A percentile compares a stretch with the other conserved stretches of the same genome.
These are phyloP conservation scores for Sclerodermus sp. DNA, from an alignment of 2,888 invertebrate genomes.

Conservation along the genomic window DNA sequence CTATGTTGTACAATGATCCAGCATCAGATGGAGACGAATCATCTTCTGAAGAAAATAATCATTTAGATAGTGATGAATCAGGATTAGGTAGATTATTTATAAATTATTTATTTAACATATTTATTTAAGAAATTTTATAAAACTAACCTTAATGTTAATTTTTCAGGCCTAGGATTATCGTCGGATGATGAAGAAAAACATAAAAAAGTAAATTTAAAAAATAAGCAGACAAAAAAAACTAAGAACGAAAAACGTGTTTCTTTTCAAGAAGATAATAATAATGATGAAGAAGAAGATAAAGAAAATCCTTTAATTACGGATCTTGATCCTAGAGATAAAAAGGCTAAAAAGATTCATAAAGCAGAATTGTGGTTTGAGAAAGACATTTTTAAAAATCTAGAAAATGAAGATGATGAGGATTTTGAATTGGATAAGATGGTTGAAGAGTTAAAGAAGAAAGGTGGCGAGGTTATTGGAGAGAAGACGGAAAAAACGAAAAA, in stretches of 20 bases:
- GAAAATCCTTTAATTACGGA: slow-evolving; percentile 73
- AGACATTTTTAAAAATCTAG: slow-evolving; percentile 77
- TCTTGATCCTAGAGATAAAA: slow-evolving; percentile 74
- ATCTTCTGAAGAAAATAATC: slow-evolving; percentile 41
- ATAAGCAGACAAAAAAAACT: too few relatives aligned
- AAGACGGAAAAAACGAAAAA: slow-evolving; percentile 3
- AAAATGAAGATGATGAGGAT: slow-evolving; percentile 84
- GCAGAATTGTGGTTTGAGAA: slow-evolving; percentile 88
- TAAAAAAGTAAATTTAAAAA: too few relatives aligned
- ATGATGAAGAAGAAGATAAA: slow-evolving; percentile 19
- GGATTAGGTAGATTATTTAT: slow-evolving; percentile 36
- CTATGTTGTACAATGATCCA: too few relatives aligned
- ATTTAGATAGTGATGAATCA: slow-evolving; percentile 42
- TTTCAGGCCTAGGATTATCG: slow-evolving; percentile 67
- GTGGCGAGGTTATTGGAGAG: slow-evolving; percentile 60
- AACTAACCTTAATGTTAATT: not conserved
- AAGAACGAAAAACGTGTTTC: slow-evolving; percentile 4
- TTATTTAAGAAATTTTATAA: slow-evolving; percentile 23
- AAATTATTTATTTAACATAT: slow-evolving; percentile 6
- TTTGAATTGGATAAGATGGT: slow-evolving; percentile 81
- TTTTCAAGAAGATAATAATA: slow-evolving; percentile 2
- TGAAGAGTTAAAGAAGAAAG: slow-evolving; percentile 72
- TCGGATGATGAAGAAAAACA: slow-evolving; percentile 65
- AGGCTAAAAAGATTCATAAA: slow-evolving; percentile 73
- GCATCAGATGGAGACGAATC: too few relatives aligned